Percentiles rank a stretch among this genome's conserved stretches.
These are phyloP conservation scores for Perca schrenkii DNA, from an alignment of 2,113 vertebrate species.

Conservation along the genomic window DNA sequence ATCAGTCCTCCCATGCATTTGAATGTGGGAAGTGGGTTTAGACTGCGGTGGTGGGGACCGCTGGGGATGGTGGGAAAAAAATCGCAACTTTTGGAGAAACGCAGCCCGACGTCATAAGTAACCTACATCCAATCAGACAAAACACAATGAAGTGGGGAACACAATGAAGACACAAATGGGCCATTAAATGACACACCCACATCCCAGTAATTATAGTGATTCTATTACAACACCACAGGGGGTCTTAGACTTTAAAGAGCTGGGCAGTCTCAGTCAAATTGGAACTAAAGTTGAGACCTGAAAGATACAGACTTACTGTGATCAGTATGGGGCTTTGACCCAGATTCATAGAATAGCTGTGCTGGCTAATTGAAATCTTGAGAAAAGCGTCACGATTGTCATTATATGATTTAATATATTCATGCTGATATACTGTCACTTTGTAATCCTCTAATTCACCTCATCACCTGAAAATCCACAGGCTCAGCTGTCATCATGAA, in stretches of 20 bases:
- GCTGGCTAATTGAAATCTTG: not conserved
- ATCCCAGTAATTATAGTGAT: slow-evolving; percentile 27
- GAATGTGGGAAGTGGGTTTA: too few relatives aligned
- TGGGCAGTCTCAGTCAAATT: slow-evolving; percentile 4
- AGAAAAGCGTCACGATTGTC: not conserved
- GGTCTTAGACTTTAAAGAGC: slow-evolving; percentile 17
- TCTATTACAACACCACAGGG: slow-evolving; percentile 14
- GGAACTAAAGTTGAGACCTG: slow-evolving; percentile 16
- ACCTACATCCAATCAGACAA: too few relatives aligned
- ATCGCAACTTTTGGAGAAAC: too few relatives aligned
- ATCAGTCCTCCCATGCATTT: too few relatives aligned
- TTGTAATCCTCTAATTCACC: not conserved
- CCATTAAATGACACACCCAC: too few relatives aligned
- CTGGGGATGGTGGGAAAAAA: too few relatives aligned
- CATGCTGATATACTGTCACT: not conserved
- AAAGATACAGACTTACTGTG: slow-evolving; percentile 1
- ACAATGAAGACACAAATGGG: too few relatives aligned
- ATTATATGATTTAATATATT: not conserved
- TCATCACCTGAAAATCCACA: not conserved
- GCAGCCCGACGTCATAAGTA: too few relatives aligned
- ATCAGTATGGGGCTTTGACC: slow-evolving; percentile 20
- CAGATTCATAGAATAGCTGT: slow-evolving; percentile 14
- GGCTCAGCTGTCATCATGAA: not conserved
- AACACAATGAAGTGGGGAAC: too few relatives aligned
- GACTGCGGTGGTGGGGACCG: too few relatives aligned